Base-by-base conservation (phyloP, 2,797 vertebrate genomes). In the Balearica regulorum region DNA sequence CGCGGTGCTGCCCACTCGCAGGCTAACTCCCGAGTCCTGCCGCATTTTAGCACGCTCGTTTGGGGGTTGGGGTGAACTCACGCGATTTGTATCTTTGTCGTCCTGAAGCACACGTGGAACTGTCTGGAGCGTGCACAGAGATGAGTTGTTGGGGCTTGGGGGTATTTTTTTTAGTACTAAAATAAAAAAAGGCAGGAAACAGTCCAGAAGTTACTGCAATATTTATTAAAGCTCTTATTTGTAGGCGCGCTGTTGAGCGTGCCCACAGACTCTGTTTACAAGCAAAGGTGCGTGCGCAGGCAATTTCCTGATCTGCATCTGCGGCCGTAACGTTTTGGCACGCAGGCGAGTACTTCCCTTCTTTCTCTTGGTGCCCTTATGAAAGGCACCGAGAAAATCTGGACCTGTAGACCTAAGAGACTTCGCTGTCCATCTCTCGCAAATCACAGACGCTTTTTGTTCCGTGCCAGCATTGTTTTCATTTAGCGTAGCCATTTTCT, bases 381-480 rank as follows among this genome's bases (percentile, higher is more conserved):
- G 10, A 43, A 43, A 10, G n/a, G 28, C 21, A 53, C 44, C 13
- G 14, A 1, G 11, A 48, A 80, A 77, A 83, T 24, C 78, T 16
- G 28, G 16, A 35, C n/a, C 16, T 6, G 0, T 0, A 3, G 3
- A 39, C 8, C 25, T 8, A 26, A 39, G 11, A 43, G 57, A 35
- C 20, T 31, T 55, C 25, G 26, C 54, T 11, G 4, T 13, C 29
- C 17, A 11, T 19, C 53, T 49, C 80, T 11, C 72, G 81, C 72
- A 85, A 71, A 82, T 69, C 80, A 46, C 17, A 93, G 84, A 16
- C 25, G 75, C 89, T 93, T 76, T 54, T 77, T 58, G 68, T 72
- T 73, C 62, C 13, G 7, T 17, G 64, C 65, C 49, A 91, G 84
- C 24, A n/a, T 31, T 35, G 48, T 58, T 92, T 84, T 83, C 79